Base-by-base conservation (phyloP, 2,797 vertebrate genomes). In the Sebastes kiyomatsui region DNA sequence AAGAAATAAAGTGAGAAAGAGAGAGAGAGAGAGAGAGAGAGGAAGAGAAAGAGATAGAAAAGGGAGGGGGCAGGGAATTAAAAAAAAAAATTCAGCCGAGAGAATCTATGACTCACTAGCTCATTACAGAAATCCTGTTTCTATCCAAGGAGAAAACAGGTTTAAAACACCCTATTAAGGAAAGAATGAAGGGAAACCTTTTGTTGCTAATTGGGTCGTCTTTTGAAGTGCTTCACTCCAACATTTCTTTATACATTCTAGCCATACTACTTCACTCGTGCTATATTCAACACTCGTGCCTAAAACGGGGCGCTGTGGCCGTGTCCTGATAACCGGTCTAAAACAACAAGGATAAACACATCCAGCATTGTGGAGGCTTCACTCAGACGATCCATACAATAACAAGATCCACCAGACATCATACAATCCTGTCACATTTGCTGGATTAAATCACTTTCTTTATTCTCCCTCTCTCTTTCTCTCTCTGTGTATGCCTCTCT, bases 41-140 rank as follows among this genome's bases (percentile, higher is more conserved):
- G 9, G 11, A 14, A 38, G n/a, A 35, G 30, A 64, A 27, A 75
- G 56, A 58, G 11, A 67, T n/a, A 64, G 20, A 38, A n/a, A 64
- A 28, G 16, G 32, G 38, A 30, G 77, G 74, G 72, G 81, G 83
- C 22, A 78, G 72, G 85, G 75, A 80, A 85, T 81, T 77, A 4
- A 62, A 66, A 77, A 18, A 38, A 82, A 88, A 87, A 88, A 89
- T 84, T 81, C 90, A 90, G 72, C 67, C 18, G 13, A 84, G 77
- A 83, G 81, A 92, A 87, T 87, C 67, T 82, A 75, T 93, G 91
- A 92, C 79, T 93, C 92, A 93, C 86, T 23, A 81, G 83, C 88
- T 93, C 91, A 95, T 94, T 94, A 94, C 85, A 81, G 82, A 92
- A 94, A 93, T 87, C 82, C 84, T 67, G 85, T 85, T 93, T 91